Evolutionary conservation across 2,888 invertebrate species (phyloP).

Genomic region (Masnerella sp.): DNA sequence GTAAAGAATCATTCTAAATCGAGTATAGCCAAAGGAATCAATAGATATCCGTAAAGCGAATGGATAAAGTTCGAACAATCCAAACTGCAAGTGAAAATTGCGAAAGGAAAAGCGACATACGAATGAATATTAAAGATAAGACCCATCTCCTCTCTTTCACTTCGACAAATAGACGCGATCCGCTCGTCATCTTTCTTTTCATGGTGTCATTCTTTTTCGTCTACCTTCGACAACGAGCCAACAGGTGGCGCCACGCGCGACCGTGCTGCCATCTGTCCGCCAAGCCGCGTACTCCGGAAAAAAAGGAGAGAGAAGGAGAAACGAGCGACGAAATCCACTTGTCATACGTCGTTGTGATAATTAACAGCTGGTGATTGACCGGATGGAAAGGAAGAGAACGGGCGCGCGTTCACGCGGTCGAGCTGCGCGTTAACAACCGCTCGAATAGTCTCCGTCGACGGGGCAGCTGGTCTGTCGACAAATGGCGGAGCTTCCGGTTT

Average conservation of each 20-base stretch:
- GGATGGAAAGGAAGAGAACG: constrained; percentile 33
- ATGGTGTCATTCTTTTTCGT: not conserved
- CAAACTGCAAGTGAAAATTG: too few species aligned
- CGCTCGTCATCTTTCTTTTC: constrained; percentile 44
- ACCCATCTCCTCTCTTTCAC: not conserved
- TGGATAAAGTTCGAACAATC: too few species aligned
- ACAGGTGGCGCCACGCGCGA: constrained; percentile 8
- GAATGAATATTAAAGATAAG: too few species aligned
- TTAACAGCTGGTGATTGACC: too few species aligned
- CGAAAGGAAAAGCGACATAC: too few species aligned
- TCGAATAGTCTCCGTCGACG: constrained; percentile 60
- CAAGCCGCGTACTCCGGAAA: not conserved
- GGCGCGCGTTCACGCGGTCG: constrained; percentile 53
- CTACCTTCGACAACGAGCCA: constrained; percentile 9
- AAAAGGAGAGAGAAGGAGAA: too few species aligned
- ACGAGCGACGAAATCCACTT: constrained; percentile 1
- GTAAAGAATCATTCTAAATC: too few species aligned
- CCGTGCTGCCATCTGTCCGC: constrained; percentile 18
- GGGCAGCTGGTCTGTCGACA: constrained; percentile 74
- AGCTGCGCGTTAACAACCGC: constrained; percentile 55
- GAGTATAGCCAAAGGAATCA: too few species aligned
- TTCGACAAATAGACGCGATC: constrained; percentile 21
- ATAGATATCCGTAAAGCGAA: too few species aligned
- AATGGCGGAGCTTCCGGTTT: constrained; percentile 72
- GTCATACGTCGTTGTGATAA: constrained; percentile 13